Evolutionary conservation across 2,888 invertebrate species (phyloP), one percentile per base, ranked within the genome.

Genomic region (Chrysopilus asiliformis): DNA sequence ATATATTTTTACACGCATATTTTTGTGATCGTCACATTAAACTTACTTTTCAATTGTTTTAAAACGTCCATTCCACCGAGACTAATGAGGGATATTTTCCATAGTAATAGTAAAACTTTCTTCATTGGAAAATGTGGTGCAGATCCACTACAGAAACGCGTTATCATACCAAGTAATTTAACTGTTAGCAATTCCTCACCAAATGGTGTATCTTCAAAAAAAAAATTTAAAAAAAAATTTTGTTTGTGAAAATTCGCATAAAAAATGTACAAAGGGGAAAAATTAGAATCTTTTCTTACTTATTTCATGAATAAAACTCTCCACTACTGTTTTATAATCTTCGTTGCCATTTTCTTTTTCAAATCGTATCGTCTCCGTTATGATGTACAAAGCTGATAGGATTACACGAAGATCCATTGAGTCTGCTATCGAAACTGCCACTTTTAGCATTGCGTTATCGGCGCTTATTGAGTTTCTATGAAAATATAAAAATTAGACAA

Each of bases 101-200:
- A 98, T 2, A 95, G 60, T 13, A 98, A 66, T 32, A 99, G 66
- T 13, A 99, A 68, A 8, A 97, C 87, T 66, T 98, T 99, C 60
- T 94, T 95, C 78, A 98, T 95, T 3, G 98, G 98, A 65, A 93
- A 97, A 66, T 97, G 94, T 13, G 95, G 91, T 5, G 90, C 85
- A 17, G 83, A 79, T 2, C 95, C 95, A 49, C 90, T 87, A 64
- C 97, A 97, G 57, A 97, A 91, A 48, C 84, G 76, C 20, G 93
- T 93, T 18, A 97, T 87, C 95, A 98, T 95, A 45, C 86, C 82
- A 40, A 98, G 72, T 35, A 98, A 68, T 53, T 90, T 86, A 3
- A 94, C 79, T 24, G 86, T 79, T 18, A 95, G 61, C 40, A 90
- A 62, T 57, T 93, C 93, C 51, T 93, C 90, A 17, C 79, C 76